phyloP scores from a whole-genome alignment of 2,797 vertebrate species.

The Phrynocephalus vlangalii region DNA sequence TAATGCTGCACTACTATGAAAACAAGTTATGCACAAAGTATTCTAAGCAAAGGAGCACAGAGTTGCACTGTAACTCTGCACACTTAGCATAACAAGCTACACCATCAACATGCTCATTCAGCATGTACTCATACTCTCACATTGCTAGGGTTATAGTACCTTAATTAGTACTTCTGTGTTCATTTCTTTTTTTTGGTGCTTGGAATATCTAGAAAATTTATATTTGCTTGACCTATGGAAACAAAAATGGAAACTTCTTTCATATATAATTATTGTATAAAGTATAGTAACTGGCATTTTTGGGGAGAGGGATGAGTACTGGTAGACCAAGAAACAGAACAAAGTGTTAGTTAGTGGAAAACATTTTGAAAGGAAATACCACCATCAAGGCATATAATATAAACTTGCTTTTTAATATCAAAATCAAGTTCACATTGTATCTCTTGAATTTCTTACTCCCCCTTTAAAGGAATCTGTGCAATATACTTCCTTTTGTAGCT shows the following conservation, averaged over 20 bases:
- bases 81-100: not conserved
- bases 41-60: not conserved
- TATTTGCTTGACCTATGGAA: conserved; percentile 2
- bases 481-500: not conserved
- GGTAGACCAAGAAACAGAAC: conserved; percentile 1
- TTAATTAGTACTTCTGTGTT: not conserved
- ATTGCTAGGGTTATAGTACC: not conserved
- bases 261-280: conserved; percentile 6
- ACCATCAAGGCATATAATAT: not conserved
- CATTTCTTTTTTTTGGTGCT: not conserved
- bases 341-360: not conserved
- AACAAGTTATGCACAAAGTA: not conserved
- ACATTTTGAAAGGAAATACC: not conserved
- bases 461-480: not conserved
- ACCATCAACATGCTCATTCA: conserved; percentile 11
- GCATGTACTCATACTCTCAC: conserved; percentile 1
- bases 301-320: not conserved
- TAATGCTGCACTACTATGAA: not conserved
- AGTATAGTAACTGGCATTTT: conserved; percentile 1
- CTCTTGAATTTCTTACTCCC: too few relatives aligned
- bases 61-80: not conserved
- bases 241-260: not conserved
- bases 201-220: conserved; percentile 11
- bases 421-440: too few relatives aligned
- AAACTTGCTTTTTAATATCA: not conserved